Evolutionary conservation across 1,140 invertebrate genomes (phyloP).

Genomic region (Drosophila kepulauana): DNA sequence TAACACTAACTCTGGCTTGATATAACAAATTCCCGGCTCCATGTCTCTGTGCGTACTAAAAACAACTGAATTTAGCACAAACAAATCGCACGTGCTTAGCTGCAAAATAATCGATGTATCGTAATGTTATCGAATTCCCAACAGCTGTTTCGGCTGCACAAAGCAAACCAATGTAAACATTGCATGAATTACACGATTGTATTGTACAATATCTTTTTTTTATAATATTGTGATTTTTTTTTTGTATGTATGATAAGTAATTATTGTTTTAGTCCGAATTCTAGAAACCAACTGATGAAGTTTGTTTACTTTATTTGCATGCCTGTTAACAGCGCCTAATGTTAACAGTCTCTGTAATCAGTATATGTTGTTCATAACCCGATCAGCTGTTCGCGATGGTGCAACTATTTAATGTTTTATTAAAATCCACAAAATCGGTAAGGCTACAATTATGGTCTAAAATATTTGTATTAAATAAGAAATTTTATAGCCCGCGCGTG

Average conservation of each 20-base stretch:
- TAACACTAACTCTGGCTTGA: constrained; percentile 86
- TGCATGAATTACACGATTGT: neutral
- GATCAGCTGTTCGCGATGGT: constrained; percentile 66
- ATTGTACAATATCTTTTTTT: neutral
- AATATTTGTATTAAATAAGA: neutral
- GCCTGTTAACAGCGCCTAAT: too few species aligned
- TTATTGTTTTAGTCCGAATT: too few species aligned
- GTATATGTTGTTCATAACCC: neutral
- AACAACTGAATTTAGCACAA: constrained; percentile 30
- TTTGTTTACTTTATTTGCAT: neutral
- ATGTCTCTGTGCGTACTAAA: constrained; percentile 51
- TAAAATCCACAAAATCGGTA: constrained; percentile 75
- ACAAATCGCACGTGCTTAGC: constrained; percentile 43
- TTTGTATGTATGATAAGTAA: too few species aligned
- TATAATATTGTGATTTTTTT: neutral
- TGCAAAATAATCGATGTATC: constrained; percentile 17
- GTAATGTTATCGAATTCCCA: constrained; percentile 3
- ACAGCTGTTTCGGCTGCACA: neutral
- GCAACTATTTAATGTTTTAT: constrained; percentile 73
- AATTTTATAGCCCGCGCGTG: constrained; percentile 56
- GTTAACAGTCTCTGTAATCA: neutral
- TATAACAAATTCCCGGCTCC: constrained; percentile 86
- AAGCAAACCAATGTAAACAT: neutral
- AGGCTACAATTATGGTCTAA: neutral
- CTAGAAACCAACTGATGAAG: neutral